Base-by-base conservation (phyloP, 2,888 invertebrate genomes). In the Rosalia funebris region DNA sequence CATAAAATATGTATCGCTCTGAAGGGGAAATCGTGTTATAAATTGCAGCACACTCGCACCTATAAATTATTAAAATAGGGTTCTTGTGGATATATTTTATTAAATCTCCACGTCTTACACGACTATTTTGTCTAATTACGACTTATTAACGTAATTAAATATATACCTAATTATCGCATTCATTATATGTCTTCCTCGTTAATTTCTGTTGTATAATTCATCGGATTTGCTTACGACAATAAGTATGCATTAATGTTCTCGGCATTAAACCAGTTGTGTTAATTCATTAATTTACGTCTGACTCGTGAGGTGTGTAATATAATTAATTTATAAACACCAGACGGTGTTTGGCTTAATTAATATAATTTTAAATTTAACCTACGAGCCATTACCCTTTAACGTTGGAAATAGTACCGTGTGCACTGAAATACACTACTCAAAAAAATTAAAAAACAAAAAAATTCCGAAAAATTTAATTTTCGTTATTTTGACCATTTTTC, bases 1-100 rank as follows among this genome's bases (percentile, higher is more conserved):
- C 47, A 36, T 32, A 17, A 36, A 47, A 47, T 17, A 47, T 47
- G 37, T 20, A 36, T 12, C 48, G 11, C 7, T 39, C 20, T 20
- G 48, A 50, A 50, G 48, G 48, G 48, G 48, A 50, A 50, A 50
- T 50, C 48, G 37, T 11, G 19, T 50, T 37, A 36, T 50, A 37
- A 50, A 50, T 50, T 20, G 36, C 37, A 12, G 19, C 47, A 14
- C 32, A 34, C 12, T 10, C 9, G 32, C 17, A 16, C 11, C 34
- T 47, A 47, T 47, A 34, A 47, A 47, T 46, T 47, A 47, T 34
- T 34, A 34, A 31, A 47, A 47, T 47, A 34, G 47, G 36, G 47
- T 34, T 47, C 10, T 32, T 34, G 32, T 47, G 11, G 11, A 47
- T 46, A 15, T 34, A 47, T 47, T 25, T 47, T 47, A 47, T 47